Conservation (phyloP, 2,888 invertebrate species). For the Plagiodera versicolora region DNA sequence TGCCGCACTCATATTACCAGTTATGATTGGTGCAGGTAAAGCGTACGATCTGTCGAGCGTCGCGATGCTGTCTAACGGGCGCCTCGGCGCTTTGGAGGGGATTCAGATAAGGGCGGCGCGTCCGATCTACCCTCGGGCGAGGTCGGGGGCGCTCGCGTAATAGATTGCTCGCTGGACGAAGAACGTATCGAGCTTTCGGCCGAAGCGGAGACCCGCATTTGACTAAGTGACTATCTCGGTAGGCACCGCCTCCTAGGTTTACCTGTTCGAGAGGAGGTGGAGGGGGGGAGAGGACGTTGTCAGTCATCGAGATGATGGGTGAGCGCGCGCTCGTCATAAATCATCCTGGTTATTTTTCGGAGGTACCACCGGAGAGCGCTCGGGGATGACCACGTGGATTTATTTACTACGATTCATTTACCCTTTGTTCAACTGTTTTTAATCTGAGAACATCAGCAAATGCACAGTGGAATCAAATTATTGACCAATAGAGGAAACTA, state of each 20-base stretch:
- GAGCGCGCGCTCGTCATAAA: constrained; percentile 48
- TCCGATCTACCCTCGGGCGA: constrained; percentile 52
- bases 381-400: too few relatives aligned
- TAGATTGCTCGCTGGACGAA: constrained; percentile 34
- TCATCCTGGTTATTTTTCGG: constrained; percentile 44
- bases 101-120: constrained; percentile 53
- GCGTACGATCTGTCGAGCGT: constrained; percentile 54
- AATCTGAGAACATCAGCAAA: too few relatives aligned
- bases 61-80: constrained; percentile 42
- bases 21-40: constrained; percentile 48
- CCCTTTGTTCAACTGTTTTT: too few relatives aligned
- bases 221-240: constrained; percentile 53
- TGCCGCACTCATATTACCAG: constrained; percentile 42
- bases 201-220: constrained; percentile 51
- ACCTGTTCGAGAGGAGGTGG: constrained; percentile 49
- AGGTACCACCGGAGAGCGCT: constrained; percentile 33
- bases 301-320: constrained; percentile 53
- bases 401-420: too few relatives aligned
- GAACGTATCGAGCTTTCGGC: constrained; percentile 35
- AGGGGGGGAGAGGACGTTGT: constrained; percentile 46
- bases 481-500: too few relatives aligned
- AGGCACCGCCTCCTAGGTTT: constrained; percentile 52
- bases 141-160: constrained; percentile 42
- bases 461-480: too few relatives aligned
- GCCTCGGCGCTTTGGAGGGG: constrained; percentile 45